These are phyloP conservation scores for Willisornis vidua DNA, from an alignment of 2,113 vertebrate genomes.

Conservation along the genomic window DNA sequence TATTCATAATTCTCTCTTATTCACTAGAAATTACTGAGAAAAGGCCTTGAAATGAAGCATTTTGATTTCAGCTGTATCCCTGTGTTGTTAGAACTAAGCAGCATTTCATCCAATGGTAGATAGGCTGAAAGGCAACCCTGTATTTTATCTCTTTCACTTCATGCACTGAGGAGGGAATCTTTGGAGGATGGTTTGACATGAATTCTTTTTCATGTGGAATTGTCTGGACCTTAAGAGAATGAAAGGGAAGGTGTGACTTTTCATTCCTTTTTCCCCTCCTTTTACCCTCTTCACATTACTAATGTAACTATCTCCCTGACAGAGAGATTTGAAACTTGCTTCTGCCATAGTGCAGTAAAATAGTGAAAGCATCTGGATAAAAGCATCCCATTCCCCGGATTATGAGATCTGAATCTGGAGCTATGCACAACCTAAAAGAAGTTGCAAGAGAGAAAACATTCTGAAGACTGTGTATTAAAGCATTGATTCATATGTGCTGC, in stretches of 20 bases:
- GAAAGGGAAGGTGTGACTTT: not conserved
- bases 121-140: not conserved
- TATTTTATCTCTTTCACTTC: not conserved
- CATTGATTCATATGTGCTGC: not conserved
- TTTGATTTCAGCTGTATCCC: slow-evolving; percentile 2
- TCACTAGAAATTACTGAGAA: not conserved
- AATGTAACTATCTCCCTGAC: not conserved
- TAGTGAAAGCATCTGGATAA: not conserved
- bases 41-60: not conserved
- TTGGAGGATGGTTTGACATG: not conserved
- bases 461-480: not conserved
- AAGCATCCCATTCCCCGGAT: not conserved
- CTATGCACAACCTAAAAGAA: slow-evolving; percentile 2
- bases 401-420: not conserved
- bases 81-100: not conserved
- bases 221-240: not conserved
- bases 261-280: not conserved
- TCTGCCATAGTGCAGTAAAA: not conserved
- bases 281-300: not conserved
- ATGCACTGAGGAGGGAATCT: not conserved
- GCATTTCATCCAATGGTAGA: not conserved
- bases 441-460: not conserved
- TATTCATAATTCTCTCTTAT: slow-evolving; percentile 1
- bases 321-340: not conserved
- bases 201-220: not conserved